Evolutionary conservation across 1,140 invertebrate genomes (phyloP).

Genomic region (Teleopsis dalmanni): DNA sequence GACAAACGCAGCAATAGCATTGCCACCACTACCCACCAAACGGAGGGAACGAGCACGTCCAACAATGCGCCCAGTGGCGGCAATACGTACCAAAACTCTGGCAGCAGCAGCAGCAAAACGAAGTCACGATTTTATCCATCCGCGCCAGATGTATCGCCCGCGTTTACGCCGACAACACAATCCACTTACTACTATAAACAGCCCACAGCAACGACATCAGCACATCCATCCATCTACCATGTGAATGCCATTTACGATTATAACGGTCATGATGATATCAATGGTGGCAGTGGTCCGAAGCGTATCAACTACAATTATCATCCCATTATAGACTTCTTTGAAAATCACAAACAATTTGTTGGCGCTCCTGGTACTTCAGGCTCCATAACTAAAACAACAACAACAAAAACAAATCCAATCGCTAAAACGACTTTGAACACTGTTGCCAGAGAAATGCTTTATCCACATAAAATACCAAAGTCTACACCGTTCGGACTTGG

Average conservation of each 20-base stretch:
- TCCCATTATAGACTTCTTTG: conserved; percentile 77
- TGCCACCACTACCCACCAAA: conserved; percentile 43
- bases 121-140: not conserved
- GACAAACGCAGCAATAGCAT: conserved; percentile 2
- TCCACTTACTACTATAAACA: conserved; percentile 18
- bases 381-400: not conserved
- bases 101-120: conserved; percentile 11
- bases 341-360: conserved; percentile 30
- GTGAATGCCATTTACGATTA: conserved; percentile 23
- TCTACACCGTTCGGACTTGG: conserved; percentile 7
- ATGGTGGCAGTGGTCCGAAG: conserved; percentile 26
- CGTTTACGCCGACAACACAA: conserved; percentile 24
- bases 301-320: conserved; percentile 77
- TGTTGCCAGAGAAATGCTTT: not conserved
- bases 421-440: not conserved
- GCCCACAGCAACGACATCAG: conserved; percentile 22
- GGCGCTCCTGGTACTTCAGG: conserved; percentile 2
- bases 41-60: conserved; percentile 29
- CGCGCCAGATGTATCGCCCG: conserved; percentile 11
- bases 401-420: not conserved
- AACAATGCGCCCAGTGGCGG: conserved; percentile 16
- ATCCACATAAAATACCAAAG: conserved; percentile 10
- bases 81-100: too few species aligned
- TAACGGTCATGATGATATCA: conserved; percentile 3
- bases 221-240: conserved; percentile 21